Conservation (phyloP, 2,797 vertebrate genomes). For the Thripadectes ignobilis region DNA sequence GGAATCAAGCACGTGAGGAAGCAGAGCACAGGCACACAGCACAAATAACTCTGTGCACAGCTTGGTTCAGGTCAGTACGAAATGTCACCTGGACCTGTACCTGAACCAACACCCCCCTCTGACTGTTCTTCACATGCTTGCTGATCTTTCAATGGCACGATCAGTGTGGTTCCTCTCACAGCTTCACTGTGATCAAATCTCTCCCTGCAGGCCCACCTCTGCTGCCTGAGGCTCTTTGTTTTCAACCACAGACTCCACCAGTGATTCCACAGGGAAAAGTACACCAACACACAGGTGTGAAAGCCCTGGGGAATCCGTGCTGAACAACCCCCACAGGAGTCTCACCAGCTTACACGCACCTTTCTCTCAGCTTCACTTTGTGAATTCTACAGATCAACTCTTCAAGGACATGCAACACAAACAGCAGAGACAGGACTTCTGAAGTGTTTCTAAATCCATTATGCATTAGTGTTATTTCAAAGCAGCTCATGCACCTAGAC, state of each 20-base stretch:
- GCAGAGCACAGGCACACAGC: neutral
- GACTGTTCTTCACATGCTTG: accelerated
- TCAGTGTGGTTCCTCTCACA: neutral
- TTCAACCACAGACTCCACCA: neutral
- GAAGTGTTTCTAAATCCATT: neutral
- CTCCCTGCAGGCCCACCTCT: neutral
- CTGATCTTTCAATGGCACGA: neutral
- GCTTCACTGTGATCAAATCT: neutral
- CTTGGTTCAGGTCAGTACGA: accelerated
- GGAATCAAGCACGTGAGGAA: neutral
- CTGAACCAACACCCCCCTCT: neutral
- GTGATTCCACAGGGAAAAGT: neutral
- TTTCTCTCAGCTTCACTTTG: neutral
- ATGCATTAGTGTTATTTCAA: neutral
- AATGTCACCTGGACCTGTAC: neutral
- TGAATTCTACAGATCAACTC: neutral
- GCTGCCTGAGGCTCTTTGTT: neutral
- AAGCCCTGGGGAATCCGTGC: neutral
- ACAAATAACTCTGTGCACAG: neutral
- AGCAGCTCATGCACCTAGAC: neutral
- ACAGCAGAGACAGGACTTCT: neutral
- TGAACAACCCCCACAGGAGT: neutral
- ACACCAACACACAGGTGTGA: neutral
- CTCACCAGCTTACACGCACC: neutral
- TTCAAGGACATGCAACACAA: neutral